Percentiles rank a stretch among this genome's conserved stretches.
These are phyloP conservation scores for Porphyrio hochstetteri DNA, from an alignment of 2,113 vertebrate genomes.

Conservation along the genomic window DNA sequence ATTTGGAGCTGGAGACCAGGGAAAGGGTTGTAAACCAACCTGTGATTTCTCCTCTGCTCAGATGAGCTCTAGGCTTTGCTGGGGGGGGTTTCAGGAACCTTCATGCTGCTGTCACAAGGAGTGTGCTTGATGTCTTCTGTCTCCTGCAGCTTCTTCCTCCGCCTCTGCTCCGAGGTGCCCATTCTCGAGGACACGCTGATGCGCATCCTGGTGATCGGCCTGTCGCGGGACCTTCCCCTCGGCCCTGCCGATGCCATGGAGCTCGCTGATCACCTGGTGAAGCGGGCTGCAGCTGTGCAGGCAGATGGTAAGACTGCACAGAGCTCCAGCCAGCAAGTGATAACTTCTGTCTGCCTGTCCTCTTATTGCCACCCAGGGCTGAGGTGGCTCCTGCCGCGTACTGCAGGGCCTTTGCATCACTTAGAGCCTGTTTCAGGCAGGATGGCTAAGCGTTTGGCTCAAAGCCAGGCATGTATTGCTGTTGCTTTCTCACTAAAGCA, in stretches of 20 bases:
- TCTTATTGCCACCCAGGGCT: neutral
- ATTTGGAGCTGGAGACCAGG: neutral
- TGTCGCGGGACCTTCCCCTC: slow-evolving; percentile 92
- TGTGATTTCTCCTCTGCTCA: neutral
- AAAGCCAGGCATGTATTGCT: neutral
- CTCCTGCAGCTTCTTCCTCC: slow-evolving; percentile 90
- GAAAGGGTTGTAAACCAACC: neutral
- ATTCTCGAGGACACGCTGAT: slow-evolving; percentile 96
- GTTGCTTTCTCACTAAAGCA: neutral
- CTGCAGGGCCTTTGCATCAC: neutral
- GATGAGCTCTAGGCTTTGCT: neutral
- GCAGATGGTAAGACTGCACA: slow-evolving; percentile 82
- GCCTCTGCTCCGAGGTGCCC: slow-evolving; percentile 97
- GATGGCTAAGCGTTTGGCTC: neutral
- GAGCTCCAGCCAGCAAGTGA: neutral
- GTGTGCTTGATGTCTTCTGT: neutral
- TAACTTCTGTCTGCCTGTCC: neutral
- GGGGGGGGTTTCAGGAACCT: neutral
- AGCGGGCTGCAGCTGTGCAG: slow-evolving; percentile 91
- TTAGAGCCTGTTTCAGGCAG: neutral
- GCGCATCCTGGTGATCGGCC: slow-evolving; percentile 93
- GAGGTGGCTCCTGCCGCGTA: neutral
- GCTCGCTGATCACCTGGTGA: slow-evolving; percentile 95
- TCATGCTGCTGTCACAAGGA: neutral
- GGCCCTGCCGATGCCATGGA: slow-evolving; percentile 97